A percentile compares a stretch with the other conserved stretches of the same genome.
Conservation (phyloP, 2,888 invertebrate genomes). For the Esperia sulphurella region DNA sequence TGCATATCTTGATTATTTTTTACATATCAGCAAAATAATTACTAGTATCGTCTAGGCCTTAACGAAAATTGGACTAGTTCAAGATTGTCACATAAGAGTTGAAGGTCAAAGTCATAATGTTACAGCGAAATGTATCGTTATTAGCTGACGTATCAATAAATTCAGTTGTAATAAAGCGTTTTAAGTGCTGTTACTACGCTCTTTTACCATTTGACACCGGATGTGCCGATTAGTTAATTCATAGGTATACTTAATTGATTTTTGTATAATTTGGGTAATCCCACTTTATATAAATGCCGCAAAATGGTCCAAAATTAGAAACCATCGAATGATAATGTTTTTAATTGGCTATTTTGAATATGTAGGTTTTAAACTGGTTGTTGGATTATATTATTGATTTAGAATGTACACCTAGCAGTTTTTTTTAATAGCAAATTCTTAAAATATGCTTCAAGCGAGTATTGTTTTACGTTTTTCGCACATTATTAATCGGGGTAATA, state of each 20-base stretch:
- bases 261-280: background rate
- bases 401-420: too few relatives aligned
- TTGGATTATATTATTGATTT: too few relatives aligned
- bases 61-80: constrained; percentile 24
- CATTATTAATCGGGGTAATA: too few relatives aligned
- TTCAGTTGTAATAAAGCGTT: background rate
- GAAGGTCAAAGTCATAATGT: constrained; percentile 37
- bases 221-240: background rate
- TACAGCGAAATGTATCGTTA: constrained; percentile 25
- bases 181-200: constrained; percentile 4
- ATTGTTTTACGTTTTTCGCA: too few relatives aligned
- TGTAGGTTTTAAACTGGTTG: too few relatives aligned
- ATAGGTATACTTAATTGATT: background rate
- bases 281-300: background rate
- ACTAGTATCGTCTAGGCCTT: constrained; percentile 14
- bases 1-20: too few relatives aligned
- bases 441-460: too few relatives aligned
- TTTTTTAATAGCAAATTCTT: too few relatives aligned
- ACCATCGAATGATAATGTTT: background rate
- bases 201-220: background rate
- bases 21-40: too few relatives aligned
- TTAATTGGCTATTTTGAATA: background rate
- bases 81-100: constrained; percentile 28
- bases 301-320: too few relatives aligned
- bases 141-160: background rate